Base-by-base conservation (phyloP, 2,113 vertebrate genomes). In the Hucho hucho region DNA sequence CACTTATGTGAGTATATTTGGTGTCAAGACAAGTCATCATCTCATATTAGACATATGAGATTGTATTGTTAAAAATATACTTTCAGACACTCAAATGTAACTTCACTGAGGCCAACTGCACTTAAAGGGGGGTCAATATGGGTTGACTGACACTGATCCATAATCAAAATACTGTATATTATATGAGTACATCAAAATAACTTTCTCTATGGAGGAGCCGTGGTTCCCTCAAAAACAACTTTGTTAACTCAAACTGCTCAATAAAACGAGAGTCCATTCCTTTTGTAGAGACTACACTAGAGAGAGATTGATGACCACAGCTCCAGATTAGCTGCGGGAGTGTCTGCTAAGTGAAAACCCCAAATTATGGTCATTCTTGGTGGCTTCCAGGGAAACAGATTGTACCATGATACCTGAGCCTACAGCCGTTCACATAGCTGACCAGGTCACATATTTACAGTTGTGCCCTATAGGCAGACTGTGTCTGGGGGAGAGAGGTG, bases 301-400 rank as follows among this genome's bases (percentile, higher is more conserved):
- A 67, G 64, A 76, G 75, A 84, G 80, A 86, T 78, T 77, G 80
- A 82, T 86, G 82, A 76, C 29, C 65, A 26, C 7, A 11, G 68
- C 80, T 79, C 71, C 71, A 73, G 70, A 66, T 73, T 47, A 65
- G 25, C 26, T 47, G 18, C 49, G 59, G 53, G 73, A 28, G 49
- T 69, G 47, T 65, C 26, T 49, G 53, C 29, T 11, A 22, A 70
- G 70, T 64, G 67, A 66, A 29, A 72, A 73, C 6, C 28, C 16
- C 16, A 53, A 53, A 18, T 53, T 18, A 53, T 53, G 16, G 49
- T 53, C 49, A 77, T 74, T 69, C 56, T 63, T 73, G 74, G 75
- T 82, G 37, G 74, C 64, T 72, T 76, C 74, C 69, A 75, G 72
- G 73, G 76, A 82, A 83, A 79, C 78, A 74, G 70, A 67, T 72